phyloP scores from a whole-genome alignment of 2,888 invertebrate species.

The Druceiella hillmani region DNA sequence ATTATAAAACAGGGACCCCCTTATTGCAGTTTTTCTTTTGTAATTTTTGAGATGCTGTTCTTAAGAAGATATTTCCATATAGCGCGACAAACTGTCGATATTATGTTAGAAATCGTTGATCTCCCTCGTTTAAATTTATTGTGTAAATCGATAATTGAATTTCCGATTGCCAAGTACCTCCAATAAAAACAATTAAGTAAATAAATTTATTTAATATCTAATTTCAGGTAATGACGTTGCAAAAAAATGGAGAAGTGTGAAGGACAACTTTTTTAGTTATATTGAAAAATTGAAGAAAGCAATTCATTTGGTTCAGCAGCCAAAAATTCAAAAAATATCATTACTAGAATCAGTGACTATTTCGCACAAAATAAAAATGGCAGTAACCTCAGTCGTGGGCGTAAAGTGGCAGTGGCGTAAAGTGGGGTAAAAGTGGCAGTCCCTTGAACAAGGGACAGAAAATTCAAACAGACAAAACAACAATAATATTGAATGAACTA shows the following conservation, averaged over 20 bases:
- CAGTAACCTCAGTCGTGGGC: no score
- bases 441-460: no score
- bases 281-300: slow-evolving; percentile 19
- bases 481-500: no score
- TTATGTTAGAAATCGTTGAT: slow-evolving; percentile 17
- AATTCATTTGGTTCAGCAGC: slow-evolving; percentile 17
- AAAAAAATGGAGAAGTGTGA: slow-evolving; percentile 26
- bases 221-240: slow-evolving; percentile 25
- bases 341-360: slow-evolving; percentile 22
- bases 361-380: slow-evolving; percentile 21
- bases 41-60: slow-evolving; percentile 19
- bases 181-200: slow-evolving; percentile 17
- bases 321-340: slow-evolving; percentile 22
- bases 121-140: slow-evolving; percentile 21
- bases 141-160: slow-evolving; percentile 24
- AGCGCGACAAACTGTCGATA: slow-evolving; percentile 22
- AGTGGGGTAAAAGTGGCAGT: no score
- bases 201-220: slow-evolving; percentile 9
- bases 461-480: no score
- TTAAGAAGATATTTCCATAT: slow-evolving; percentile 20
- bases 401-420: no score
- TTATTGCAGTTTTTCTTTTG: slow-evolving; percentile 21
- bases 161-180: slow-evolving; percentile 24
- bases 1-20: slow-evolving; percentile 18
- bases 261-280: slow-evolving; percentile 22